These are phyloP conservation scores for Callimorpha dominula DNA, from an alignment of 2,888 invertebrate genomes.

Conservation along the genomic window DNA sequence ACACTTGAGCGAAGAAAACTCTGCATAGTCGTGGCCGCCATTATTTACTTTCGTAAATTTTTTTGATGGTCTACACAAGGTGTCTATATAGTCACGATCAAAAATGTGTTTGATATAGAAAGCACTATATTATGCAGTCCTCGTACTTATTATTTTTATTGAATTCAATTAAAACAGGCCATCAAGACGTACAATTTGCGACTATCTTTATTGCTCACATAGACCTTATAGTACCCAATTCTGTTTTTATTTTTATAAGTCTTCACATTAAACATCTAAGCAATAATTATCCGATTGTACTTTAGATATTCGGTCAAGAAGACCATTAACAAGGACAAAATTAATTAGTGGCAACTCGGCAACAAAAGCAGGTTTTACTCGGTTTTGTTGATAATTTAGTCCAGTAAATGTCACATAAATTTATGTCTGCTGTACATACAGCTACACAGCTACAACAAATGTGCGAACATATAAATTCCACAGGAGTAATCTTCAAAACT, in stretches of 20 bases:
- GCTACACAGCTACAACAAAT: too few relatives aligned
- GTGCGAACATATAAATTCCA: not conserved
- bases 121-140: not conserved
- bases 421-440: too few relatives aligned
- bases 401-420: not conserved
- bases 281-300: not conserved
- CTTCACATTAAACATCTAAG: too few relatives aligned
- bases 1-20: not conserved
- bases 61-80: not conserved
- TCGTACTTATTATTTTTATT: not conserved
- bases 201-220: not conserved
- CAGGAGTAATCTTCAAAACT: not conserved
- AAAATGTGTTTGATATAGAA: not conserved
- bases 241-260: not conserved
- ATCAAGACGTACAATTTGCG: not conserved
- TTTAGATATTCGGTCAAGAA: not conserved
- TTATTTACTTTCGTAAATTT: not conserved
- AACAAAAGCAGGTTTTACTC: not conserved
- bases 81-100: not conserved
- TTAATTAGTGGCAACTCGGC: not conserved
- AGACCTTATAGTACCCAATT: not conserved
- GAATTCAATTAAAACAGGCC: not conserved
- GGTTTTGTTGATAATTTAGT: not conserved
- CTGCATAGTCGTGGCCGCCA: not conserved
- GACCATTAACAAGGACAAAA: not conserved